A percentile compares a stretch with the other conserved stretches of the same genome.
These are phyloP conservation scores for Hyla sarda DNA, from an alignment of 2,113 vertebrate genomes.

Conservation along the genomic window DNA sequence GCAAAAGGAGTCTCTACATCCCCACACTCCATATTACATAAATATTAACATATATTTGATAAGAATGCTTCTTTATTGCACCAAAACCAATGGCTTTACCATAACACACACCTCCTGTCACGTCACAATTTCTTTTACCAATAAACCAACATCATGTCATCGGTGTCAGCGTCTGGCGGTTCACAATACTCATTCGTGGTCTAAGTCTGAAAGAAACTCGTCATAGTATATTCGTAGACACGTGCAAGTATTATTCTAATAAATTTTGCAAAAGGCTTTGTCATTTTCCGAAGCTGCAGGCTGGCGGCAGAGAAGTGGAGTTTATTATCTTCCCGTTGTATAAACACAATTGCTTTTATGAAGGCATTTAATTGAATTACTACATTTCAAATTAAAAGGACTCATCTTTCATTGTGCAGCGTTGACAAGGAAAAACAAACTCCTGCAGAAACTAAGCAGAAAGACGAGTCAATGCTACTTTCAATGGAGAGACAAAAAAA, in stretches of 20 bases:
- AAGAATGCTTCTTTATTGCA: neutral
- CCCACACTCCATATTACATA: too few species aligned
- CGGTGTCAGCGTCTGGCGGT: neutral
- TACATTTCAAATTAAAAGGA: slow-evolving; percentile 43
- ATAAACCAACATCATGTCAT: neutral
- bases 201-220: neutral
- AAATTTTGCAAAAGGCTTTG: slow-evolving; percentile 16
- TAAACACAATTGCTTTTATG: slow-evolving; percentile 50
- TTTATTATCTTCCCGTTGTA: slow-evolving; percentile 41
- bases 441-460: slow-evolving; percentile 3
- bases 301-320: neutral
- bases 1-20: too few species aligned
- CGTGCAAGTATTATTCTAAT: neutral
- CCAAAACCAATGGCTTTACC: too few species aligned
- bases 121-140: neutral
- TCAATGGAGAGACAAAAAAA: neutral
- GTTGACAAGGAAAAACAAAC: slow-evolving; percentile 34
- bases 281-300: slow-evolving; percentile 33
- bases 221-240: neutral
- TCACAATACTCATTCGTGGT: neutral
- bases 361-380: slow-evolving; percentile 46
- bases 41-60: too few species aligned
- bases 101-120: neutral
- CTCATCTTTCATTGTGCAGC: slow-evolving; percentile 20
- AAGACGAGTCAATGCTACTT: neutral